Evolutionary conservation across 2,797 vertebrate species (phyloP), one percentile per base, ranked within the genome.

Genomic region (Helostoma temminkii): DNA sequence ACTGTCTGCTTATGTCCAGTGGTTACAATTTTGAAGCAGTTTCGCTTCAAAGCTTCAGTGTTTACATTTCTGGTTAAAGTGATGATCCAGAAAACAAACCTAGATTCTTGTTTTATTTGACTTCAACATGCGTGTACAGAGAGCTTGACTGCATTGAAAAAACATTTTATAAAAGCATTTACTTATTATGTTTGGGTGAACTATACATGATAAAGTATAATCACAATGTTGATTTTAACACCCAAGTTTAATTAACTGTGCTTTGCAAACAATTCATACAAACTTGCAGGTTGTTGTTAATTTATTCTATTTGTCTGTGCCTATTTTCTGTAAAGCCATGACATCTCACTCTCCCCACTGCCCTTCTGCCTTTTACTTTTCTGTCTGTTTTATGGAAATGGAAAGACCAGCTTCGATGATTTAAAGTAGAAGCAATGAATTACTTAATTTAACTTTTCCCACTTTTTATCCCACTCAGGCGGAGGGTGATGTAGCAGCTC

Each of bases 401-500:
- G 43, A 21, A 2, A 8, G 32, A 57, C 8, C 34, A 56, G 45
- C 22, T 50, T 43, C 46, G 32, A 59, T 48, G 60, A 78, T 49
- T 74, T 66, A 22, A 76, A 78, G 58, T 52, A 65, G 46, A 78
- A 78, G 71, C 43, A 54, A 61, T 70, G 53, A 73, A 71, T 63
- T 54, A 80, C 60, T 36, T 18, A 76, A 69, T 54, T 21, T 59
- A 30, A 59, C 25, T 54, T 12, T 32, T 30, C 36, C 25, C 34
- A 9, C 14, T 21, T 19, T 32, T 37, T 54, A 60, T 30, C 11
- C 47, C 41, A 60, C 14, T 1, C 88, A 99, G 98, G 98, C 98
- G 0, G 98, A 99, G 88, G 96, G 95, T 0, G 98, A 99, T 84
- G 98, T 98, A 80, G 97, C 97, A 0, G 97, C 88, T 34, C 94